Evolutionary conservation across 2,797 vertebrate species (phyloP).

Genomic region (Odontamblyopus rebecca): DNA sequence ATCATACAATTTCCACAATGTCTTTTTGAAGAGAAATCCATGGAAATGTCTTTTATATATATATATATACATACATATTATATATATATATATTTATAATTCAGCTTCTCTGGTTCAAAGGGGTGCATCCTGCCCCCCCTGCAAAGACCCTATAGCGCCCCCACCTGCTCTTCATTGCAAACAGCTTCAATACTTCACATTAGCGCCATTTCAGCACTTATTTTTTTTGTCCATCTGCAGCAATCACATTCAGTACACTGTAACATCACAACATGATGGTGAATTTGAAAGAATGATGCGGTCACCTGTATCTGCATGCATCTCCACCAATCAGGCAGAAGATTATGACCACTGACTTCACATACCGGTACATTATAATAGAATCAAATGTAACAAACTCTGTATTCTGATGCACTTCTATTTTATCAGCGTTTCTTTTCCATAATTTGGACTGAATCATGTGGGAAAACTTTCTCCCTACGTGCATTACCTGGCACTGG

Average conservation of each 20-base stretch:
- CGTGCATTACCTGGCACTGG: no score
- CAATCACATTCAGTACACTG: conserved; percentile 54
- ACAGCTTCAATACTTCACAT: conserved; percentile 42
- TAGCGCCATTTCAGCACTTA: background rate
- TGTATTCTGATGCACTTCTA: background rate
- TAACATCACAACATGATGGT: conserved; percentile 55
- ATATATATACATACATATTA: conserved; percentile 9
- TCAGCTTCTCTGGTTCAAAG: conserved; percentile 69
- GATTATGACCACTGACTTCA: background rate
- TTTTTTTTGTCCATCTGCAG: conserved; percentile 44
- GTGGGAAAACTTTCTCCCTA: no score
- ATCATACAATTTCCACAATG: conserved; percentile 94
- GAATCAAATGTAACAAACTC: background rate
- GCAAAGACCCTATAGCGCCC: conserved; percentile 66
- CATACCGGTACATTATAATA: background rate
- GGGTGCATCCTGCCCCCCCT: conserved; percentile 61
- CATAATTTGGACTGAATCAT: no score
- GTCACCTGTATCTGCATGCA: conserved; percentile 55
- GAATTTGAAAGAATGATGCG: conserved; percentile 32
- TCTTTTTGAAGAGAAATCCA: conserved; percentile 81
- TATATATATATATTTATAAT: conserved; percentile 14
- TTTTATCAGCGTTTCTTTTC: background rate
- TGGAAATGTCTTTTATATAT: conserved; percentile 63
- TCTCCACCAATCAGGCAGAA: conserved; percentile 24
- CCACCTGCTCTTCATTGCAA: conserved; percentile 67